These are phyloP conservation scores for Drosophila equinoxialis DNA, from an alignment of 1,140 invertebrate species.

Conservation along the genomic window DNA sequence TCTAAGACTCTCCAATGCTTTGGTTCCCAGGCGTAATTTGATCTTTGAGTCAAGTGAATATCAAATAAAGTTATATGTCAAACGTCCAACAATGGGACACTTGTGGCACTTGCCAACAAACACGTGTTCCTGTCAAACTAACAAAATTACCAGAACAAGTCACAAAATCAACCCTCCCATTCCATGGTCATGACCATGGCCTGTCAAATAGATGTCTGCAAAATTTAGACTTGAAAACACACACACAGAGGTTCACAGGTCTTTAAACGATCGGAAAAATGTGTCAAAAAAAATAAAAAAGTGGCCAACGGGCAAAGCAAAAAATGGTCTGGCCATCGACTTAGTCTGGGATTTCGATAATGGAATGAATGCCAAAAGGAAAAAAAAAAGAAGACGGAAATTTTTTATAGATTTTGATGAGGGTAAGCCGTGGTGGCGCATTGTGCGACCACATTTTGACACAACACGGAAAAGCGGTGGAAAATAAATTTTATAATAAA, in stretches of 20 bases:
- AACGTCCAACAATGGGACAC: slow-evolving; percentile 68
- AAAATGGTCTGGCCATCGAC: slow-evolving; percentile 43
- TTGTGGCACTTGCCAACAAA: slow-evolving; percentile 57
- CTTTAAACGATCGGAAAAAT: slow-evolving; percentile 51
- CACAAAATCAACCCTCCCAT: slow-evolving; percentile 9
- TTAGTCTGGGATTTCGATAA: slow-evolving; percentile 81
- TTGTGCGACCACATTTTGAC: slow-evolving; percentile 74
- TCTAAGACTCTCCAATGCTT: neutral
- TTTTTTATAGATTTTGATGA: slow-evolving; percentile 64
- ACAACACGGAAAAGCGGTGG: slow-evolving; percentile 45
- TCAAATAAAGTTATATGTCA: slow-evolving; percentile 69
- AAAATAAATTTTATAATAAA: slow-evolving; percentile 81
- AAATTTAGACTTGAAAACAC: slow-evolving; percentile 41
- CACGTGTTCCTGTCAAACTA: slow-evolving; percentile 77
- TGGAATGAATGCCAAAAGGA: slow-evolving; percentile 75
- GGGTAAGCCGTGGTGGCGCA: slow-evolving; percentile 48
- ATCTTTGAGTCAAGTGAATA: slow-evolving; percentile 62
- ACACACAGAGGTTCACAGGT: slow-evolving; percentile 25
- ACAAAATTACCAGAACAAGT: slow-evolving; percentile 53
- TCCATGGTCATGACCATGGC: neutral
- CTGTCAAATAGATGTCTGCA: slow-evolving; percentile 54
- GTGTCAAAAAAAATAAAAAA: slow-evolving; percentile 33
- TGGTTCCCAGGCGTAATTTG: slow-evolving; percentile 72
- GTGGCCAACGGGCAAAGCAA: slow-evolving; percentile 28
- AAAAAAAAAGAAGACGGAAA: neutral